phyloP scores from a whole-genome alignment of 2,888 invertebrate genomes.

The Cosmia pyralina region DNA sequence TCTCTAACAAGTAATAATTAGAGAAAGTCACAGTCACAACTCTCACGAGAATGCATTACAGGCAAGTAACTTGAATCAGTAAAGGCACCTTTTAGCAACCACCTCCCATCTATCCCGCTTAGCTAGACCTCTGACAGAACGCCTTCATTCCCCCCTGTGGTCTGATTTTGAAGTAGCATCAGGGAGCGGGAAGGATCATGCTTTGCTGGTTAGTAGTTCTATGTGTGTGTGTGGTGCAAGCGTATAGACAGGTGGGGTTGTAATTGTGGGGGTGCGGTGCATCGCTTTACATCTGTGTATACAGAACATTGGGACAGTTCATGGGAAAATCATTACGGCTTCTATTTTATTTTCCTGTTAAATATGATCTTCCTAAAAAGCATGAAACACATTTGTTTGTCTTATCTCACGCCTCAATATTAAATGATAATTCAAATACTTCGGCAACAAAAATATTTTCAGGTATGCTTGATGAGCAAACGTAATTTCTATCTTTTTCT shows the following conservation, averaged over 20 bases:
- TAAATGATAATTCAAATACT: neutral
- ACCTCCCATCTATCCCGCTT: conserved; percentile 64
- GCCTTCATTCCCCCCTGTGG: conserved; percentile 56
- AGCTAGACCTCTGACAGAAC: conserved; percentile 67
- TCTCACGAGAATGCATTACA: conserved; percentile 33
- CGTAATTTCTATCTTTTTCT: too few species aligned
- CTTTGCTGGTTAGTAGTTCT: conserved; percentile 64
- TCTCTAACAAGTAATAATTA: conserved; percentile 4
- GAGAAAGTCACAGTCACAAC: conserved; percentile 5
- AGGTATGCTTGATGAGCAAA: neutral
- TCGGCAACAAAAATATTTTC: neutral
- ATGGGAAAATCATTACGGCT: conserved; percentile 58
- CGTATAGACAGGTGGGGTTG: conserved; percentile 72
- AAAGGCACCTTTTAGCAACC: conserved; percentile 71
- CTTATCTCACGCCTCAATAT: too few species aligned
- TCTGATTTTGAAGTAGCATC: conserved; percentile 49
- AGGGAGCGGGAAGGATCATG: conserved; percentile 65
- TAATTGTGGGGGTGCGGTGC: conserved; percentile 74
- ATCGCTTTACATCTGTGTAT: conserved; percentile 68
- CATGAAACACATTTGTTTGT: neutral
- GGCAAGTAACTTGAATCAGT: conserved; percentile 69
- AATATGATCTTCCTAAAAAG: neutral
- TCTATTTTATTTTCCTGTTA: conserved; percentile 8
- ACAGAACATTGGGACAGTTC: conserved; percentile 57
- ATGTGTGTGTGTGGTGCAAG: conserved; percentile 75